Base-by-base conservation (phyloP, 2,113 vertebrate species). In the Sapajus apella region DNA sequence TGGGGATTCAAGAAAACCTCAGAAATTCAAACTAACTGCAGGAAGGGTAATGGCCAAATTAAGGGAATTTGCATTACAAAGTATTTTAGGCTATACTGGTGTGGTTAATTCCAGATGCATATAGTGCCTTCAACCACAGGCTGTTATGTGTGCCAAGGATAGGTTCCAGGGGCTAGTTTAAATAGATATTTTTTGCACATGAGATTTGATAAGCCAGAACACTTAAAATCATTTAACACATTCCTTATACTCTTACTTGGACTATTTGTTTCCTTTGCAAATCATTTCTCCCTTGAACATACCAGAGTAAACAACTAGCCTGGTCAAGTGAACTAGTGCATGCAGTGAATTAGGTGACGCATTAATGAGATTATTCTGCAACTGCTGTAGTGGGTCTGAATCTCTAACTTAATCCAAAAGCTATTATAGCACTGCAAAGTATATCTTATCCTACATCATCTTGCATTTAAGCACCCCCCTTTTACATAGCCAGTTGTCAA, bases 11-110 rank as follows among this genome's bases (percentile, higher is more conserved):
- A 91, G 72, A 55, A 96, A 96, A 85, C 8, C 40, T 72, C 72
- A 85, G 77, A 86, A 95, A 91, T 86, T 79, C 96, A 96, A 90
- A 73, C 52, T 90, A 79, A 70, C 61, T 87, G 2, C 86, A 91
- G 25, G 32, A 40, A 90, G 6, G 6, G 52, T 17, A 73, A 70
- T 94, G 75, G 58, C 70, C 37, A 7, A 82, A 86, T 70, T 68
- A 50, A 87, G 21, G 70, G 4, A 82, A 96, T 94, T 83, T 97
- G 77, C 45, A 52, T 88, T 68, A 79, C 35, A 21, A 83, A 72
- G 43, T 89, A 87, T 86, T 91, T 93, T 85, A 80, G 66, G 82
- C 79, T 40, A 75, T 64, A 35, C 16, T 40, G 32, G 37, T 82
- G 86, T 85, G 55, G 23, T 94, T 94, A 20, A 81, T 90, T 96